phyloP scores from a whole-genome alignment of 2,888 invertebrate species.

The Amphipyra tragopoginis region DNA sequence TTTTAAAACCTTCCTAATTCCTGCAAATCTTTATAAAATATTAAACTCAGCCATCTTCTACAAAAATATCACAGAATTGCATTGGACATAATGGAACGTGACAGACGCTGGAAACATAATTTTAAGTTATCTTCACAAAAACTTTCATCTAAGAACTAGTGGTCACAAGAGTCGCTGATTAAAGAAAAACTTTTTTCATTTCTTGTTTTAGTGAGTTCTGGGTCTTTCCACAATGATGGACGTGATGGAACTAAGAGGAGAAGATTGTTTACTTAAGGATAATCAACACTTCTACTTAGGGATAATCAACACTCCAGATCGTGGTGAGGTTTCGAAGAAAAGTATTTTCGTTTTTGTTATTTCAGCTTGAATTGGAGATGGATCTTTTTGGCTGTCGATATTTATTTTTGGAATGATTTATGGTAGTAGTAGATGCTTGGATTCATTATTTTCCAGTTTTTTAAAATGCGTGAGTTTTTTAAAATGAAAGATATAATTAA shows the following conservation, averaged over 20 bases:
- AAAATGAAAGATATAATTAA: too few relatives aligned
- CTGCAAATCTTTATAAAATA: background rate
- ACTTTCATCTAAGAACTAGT: constrained; percentile 62
- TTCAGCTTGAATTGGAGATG: background rate
- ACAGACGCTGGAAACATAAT: constrained; percentile 53
- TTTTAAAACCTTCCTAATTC: background rate
- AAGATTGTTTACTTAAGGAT: constrained; percentile 52
- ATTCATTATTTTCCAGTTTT: too few relatives aligned
- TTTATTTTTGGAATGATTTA: background rate
- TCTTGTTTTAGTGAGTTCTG: constrained; percentile 66
- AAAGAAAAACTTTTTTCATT: constrained; percentile 77
- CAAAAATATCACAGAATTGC: constrained; percentile 17
- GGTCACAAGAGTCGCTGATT: constrained; percentile 70
- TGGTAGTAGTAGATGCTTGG: too few relatives aligned
- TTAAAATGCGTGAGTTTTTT: too few relatives aligned
- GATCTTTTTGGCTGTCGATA: background rate
- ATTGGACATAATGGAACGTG: constrained; percentile 40
- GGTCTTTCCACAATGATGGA: constrained; percentile 58
- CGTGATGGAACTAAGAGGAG: constrained; percentile 58
- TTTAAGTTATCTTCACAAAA: constrained; percentile 64
- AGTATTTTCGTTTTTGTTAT: background rate
- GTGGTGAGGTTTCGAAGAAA: background rate
- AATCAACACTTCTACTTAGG: constrained; percentile 29
- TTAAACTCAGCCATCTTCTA: background rate
- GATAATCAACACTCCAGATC: constrained; percentile 15